Evolutionary conservation across 2,797 vertebrate genomes (phyloP).

Genomic region (Buphagus erythrorhynchus): DNA sequence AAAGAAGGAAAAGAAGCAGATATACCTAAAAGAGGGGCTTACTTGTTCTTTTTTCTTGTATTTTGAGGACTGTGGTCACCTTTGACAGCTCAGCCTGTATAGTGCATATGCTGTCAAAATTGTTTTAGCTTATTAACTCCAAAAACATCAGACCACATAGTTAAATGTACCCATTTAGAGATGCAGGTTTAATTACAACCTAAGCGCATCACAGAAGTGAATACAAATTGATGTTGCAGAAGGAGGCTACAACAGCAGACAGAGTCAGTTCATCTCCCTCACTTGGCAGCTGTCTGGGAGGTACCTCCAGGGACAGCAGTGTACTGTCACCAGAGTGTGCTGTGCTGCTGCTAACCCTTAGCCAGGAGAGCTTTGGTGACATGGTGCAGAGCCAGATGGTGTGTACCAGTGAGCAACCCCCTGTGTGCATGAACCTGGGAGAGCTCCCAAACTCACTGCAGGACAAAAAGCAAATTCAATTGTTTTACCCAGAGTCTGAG

Average conservation of each 20-base stretch:
- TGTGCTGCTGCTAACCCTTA: background rate
- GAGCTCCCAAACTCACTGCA: background rate
- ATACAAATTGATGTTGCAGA: background rate
- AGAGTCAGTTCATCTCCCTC: background rate
- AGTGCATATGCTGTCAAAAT: background rate
- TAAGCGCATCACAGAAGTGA: background rate
- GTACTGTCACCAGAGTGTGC: background rate
- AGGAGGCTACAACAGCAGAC: background rate
- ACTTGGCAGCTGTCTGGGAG: background rate
- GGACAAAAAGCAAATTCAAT: background rate
- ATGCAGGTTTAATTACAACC: background rate
- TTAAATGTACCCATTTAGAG: background rate
- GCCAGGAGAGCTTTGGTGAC: background rate
- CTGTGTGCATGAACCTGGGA: background rate
- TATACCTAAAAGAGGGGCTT: background rate
- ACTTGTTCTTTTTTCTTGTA: background rate
- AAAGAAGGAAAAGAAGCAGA: background rate
- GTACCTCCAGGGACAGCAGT: background rate
- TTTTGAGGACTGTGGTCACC: background rate
- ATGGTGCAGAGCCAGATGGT: background rate
- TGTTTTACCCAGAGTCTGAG: background rate
- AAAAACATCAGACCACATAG: background rate
- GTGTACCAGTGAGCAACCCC: fast-evolving
- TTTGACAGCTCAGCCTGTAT: background rate
- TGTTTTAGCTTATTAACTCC: background rate